Evolutionary conservation across 2,113 vertebrate species (phyloP).

Genomic region (Bombycilla garrulus): DNA sequence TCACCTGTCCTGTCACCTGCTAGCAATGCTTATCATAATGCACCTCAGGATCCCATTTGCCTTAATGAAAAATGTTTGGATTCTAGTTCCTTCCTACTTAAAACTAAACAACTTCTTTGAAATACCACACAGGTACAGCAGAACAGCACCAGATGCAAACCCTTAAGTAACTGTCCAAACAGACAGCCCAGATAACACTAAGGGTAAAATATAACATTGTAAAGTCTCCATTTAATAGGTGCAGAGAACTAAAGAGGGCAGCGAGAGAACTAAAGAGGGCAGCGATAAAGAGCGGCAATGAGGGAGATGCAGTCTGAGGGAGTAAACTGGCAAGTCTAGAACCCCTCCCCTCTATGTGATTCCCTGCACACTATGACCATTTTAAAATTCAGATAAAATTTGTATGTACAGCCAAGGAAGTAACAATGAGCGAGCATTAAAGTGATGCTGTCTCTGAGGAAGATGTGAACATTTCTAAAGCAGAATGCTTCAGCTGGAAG

Average conservation of each 20-base stretch:
- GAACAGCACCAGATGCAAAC: rapidly evolving
- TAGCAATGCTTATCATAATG: not conserved
- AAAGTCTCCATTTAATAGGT: not conserved
- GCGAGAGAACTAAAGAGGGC: not conserved
- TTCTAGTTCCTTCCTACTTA: not conserved
- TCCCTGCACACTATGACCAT: rapidly evolving
- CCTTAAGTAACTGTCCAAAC: not conserved
- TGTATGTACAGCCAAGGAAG: not conserved
- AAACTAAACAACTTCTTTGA: not conserved
- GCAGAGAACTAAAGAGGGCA: not conserved
- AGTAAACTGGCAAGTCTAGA: not conserved
- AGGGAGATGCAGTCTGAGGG: not conserved
- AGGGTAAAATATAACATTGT: not conserved
- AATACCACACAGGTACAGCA: not conserved
- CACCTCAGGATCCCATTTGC: not conserved
- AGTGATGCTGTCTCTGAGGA: not conserved
- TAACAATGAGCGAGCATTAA: rapidly evolving
- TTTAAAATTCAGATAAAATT: not conserved
- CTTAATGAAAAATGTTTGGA: rapidly evolving
- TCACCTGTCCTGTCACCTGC: too few relatives aligned
- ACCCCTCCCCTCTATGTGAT: not conserved
- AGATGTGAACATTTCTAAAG: not conserved
- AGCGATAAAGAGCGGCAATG: rapidly evolving
- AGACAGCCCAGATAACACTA: not conserved
- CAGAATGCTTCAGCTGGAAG: not conserved